phyloP scores from a whole-genome alignment of 1,140 invertebrate genomes.

The Onthophagus taurus region DNA sequence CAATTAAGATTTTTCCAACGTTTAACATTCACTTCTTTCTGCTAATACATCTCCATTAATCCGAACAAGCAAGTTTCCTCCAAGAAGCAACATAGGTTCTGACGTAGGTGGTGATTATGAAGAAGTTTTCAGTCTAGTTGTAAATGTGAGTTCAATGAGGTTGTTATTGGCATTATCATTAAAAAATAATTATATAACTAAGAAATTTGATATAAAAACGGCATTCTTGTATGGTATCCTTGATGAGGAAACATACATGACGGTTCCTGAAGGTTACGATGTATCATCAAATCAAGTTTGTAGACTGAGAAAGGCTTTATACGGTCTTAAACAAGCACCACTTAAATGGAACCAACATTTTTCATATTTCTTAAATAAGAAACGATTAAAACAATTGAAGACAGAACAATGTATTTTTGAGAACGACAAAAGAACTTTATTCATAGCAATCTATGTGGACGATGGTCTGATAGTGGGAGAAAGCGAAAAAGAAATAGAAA shows the following conservation, averaged over 20 bases:
- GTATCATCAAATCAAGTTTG: not conserved
- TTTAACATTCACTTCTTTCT: too few species aligned
- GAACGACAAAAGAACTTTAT: not conserved
- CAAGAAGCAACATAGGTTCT: too few species aligned
- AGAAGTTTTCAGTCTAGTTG: constrained; percentile 34
- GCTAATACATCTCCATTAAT: too few species aligned
- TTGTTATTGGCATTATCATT: constrained; percentile 32
- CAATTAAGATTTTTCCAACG: too few species aligned
- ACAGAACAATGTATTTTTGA: constrained; percentile 1
- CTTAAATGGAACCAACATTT: not conserved
- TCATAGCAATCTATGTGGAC: not conserved
- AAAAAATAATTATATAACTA: constrained; percentile 19
- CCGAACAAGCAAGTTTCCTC: too few species aligned
- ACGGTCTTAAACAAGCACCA: too few species aligned
- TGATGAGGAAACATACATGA: too few species aligned
- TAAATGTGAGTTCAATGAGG: constrained; percentile 27
- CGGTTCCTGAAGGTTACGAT: too few species aligned
- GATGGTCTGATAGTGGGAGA: not conserved
- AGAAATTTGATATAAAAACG: too few species aligned
- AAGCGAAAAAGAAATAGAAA: not conserved
- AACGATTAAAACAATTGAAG: not conserved
- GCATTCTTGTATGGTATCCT: too few species aligned
- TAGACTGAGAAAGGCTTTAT: not conserved
- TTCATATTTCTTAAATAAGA: not conserved
- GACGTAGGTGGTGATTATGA: constrained; percentile 36